These are phyloP conservation scores for Orestias chungarensis DNA, from an alignment of 2,797 vertebrate species.

Conservation along the genomic window DNA sequence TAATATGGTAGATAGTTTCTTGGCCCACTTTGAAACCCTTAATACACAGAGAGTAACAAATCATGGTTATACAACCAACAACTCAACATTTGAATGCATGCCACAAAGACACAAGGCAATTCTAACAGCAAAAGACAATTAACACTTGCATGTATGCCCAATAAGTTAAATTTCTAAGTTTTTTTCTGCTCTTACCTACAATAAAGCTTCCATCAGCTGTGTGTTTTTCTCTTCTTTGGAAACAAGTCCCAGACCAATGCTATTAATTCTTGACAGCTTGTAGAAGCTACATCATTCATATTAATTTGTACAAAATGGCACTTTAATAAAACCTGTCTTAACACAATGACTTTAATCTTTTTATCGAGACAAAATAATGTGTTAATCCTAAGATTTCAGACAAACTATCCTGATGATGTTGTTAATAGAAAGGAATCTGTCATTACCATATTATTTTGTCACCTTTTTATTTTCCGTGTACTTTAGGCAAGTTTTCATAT, in stretches of 20 bases:
- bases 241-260: not conserved
- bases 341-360: not conserved
- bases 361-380: not conserved
- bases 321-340: not conserved
- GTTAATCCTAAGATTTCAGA: not conserved
- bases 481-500: slow-evolving; percentile 1
- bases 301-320: not conserved
- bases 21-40: too few relatives aligned
- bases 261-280: not conserved
- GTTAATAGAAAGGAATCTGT: not conserved
- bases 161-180: not conserved
- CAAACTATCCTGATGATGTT: not conserved
- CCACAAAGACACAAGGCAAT: not conserved
- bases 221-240: not conserved
- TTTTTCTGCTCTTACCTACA: too few relatives aligned
- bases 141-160: not conserved
- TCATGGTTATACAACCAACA: not conserved
- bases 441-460: not conserved
- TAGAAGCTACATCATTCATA: not conserved
- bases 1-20: too few relatives aligned
- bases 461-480: not conserved
- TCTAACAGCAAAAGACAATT: not conserved
- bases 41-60: too few relatives aligned
- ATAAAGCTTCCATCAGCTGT: not conserved
- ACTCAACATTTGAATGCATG: not conserved